Evolutionary conservation across 2,888 invertebrate genomes (phyloP).

Genomic region (Octonoba sinensis): DNA sequence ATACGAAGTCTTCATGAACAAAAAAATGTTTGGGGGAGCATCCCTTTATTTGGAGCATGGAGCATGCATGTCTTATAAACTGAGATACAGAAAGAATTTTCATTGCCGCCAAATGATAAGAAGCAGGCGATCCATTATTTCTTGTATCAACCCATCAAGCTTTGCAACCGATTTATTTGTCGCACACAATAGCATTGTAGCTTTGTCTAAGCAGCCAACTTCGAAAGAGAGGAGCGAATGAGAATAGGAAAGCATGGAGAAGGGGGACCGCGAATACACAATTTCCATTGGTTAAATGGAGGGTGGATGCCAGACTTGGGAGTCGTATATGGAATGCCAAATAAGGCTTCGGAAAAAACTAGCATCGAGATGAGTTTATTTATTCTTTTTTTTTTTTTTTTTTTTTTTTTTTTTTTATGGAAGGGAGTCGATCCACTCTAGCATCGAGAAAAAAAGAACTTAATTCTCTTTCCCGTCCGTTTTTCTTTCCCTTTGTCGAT

Average conservation of each 20-base stretch:
- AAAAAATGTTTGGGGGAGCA: too few species aligned
- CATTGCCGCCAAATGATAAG: background rate
- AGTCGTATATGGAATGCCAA: constrained; percentile 37
- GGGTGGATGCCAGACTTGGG: constrained; percentile 51
- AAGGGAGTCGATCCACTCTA: constrained; percentile 22
- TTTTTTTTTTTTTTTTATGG: too few species aligned
- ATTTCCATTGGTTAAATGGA: constrained; percentile 48
- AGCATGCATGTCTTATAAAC: too few species aligned
- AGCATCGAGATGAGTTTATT: constrained; percentile 46
- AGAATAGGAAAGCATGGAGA: background rate
- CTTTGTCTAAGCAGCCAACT: constrained; percentile 19
- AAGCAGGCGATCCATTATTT: background rate
- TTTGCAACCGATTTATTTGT: constrained; percentile 24
- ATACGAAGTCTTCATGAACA: too few species aligned
- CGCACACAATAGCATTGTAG: constrained; percentile 29
- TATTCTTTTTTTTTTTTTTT: constrained; percentile 36
- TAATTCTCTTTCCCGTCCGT: constrained; percentile 18
- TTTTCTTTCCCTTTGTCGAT: background rate
- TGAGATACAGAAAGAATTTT: too few species aligned
- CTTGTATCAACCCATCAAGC: constrained; percentile 8
- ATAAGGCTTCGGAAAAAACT: constrained; percentile 21
- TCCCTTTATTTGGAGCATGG: too few species aligned
- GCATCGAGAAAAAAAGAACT: constrained; percentile 25
- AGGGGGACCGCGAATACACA: constrained; percentile 1
- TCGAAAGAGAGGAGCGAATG: background rate